Evolutionary conservation across 2,797 vertebrate genomes (phyloP), one percentile per base, ranked within the genome.

Genomic region (Erpetoichthys calabaricus): DNA sequence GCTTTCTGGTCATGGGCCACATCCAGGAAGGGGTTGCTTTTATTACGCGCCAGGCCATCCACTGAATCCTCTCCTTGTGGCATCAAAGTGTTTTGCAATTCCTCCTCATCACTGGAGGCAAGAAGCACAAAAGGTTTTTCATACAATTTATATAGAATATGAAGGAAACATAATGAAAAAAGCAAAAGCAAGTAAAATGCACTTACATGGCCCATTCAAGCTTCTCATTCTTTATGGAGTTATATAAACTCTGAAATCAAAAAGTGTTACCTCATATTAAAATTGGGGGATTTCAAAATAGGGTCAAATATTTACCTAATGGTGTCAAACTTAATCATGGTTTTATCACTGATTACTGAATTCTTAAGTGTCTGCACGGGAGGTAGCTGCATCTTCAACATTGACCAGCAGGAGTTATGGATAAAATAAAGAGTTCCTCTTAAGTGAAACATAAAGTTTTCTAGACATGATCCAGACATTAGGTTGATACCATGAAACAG

Each of bases 131-230:
- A 58, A 3, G 8, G 8, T 8, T 45, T 7, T 45, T 10, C 5
- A 4, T 3, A 56, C 53, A 10, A 41, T 25, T 25, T 25, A 25
- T 2, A 25, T 25, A 25, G 25, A 25, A 2, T 25, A 25, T 25
- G 25, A 25, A 25, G 25, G 25, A 25, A 25, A 25, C 25, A 25
- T 25, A 25, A 25, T 25, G 25, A 25, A 25, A 25, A 25, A 25
- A 25, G 25, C 25, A 25, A 25, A 25, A 1, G 25, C 25, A 25
- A 25, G 25, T 25, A 25, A 25, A 25, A 25, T 25, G 25, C 54
- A 88, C 93, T 91, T 73, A 96, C 93, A 84, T 5, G 0, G 91
- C 91, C 91, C 91, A 96, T 57, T 90, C 77, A 46, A 96, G 72
- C 5, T 84, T 86, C 58, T 91, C 80, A 1, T 60, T 87, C 70